Evolutionary conservation across 2,888 invertebrate genomes (phyloP), one percentile per base, ranked within the genome.

Genomic region (Thyatira batis): DNA sequence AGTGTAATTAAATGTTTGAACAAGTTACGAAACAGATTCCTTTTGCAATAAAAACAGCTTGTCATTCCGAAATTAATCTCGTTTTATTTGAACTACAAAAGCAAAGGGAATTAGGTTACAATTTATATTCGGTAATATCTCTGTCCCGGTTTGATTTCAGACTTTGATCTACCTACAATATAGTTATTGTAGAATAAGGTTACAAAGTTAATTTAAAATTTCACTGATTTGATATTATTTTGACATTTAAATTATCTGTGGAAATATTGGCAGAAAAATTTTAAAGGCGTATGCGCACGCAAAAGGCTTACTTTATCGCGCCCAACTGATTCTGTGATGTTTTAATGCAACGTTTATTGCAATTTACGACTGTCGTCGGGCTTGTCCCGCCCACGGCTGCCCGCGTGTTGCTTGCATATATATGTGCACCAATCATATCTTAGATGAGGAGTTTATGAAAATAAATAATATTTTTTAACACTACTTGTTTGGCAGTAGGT

Each of bases 321-420:
- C 44, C 11, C 28, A 39, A 33, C 51, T 27, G 52, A 20, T 39
- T 28, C 13, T 27, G 45, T 44, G 70, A 69, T 71, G 67, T 65
- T 82, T 78, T 78, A 84, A 82, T 79, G 80, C 69, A 68, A 76
- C 73, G 70, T 78, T 85, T 83, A 82, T 82, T 76, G 74, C 80
- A 72, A 85, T 84, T 87, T 85, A 86, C 77, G 80, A 71, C 56
- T 66, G 74, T 68, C 76, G 69, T 67, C 64, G 67, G 71, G 71
- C 74, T 64, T 69, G 80, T 80, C 65, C 67, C 84, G 80, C 85
- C 84, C 78, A 83, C 85, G 39, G 63, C 73, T 65, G 67, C 80
- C 77, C 66, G 76, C 76, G 69, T 64, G 62, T 57, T 52, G 54
- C 62, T 58, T 58, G 64, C 71, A 69, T 67, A 68, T 73, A 67